Conservation (phyloP, 2,113 vertebrate species). For the Capreolus pygargus region DNA sequence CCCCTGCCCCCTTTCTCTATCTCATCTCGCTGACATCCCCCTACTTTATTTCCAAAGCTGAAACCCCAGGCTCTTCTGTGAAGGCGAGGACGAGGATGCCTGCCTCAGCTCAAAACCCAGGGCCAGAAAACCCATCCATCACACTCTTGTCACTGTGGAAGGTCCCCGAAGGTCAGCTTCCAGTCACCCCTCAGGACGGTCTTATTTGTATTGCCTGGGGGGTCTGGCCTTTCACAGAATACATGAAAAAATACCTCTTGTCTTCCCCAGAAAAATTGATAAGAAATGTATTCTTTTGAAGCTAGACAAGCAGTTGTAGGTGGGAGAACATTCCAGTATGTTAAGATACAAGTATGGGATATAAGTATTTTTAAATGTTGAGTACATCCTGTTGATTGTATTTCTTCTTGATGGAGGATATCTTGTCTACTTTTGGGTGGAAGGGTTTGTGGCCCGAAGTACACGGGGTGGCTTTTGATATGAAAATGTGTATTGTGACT, state of each 20-base stretch:
- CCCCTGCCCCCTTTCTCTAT: too few species aligned
- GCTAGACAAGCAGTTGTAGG: background rate
- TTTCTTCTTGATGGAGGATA: background rate
- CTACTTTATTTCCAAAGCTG: background rate
- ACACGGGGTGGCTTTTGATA: constrained; percentile 43
- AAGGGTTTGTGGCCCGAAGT: constrained; percentile 7
- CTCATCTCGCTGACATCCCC: background rate
- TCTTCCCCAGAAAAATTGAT: background rate
- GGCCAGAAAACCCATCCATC: constrained; percentile 11
- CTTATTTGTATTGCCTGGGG: background rate
- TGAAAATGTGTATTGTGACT: constrained; percentile 44
- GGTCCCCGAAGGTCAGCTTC: constrained; percentile 39
- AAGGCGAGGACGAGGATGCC: background rate
- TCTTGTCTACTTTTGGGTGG: background rate
- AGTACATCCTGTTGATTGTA: background rate
- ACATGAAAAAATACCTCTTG: background rate
- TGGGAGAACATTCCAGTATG: rapidly evolving
- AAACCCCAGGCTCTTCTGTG: background rate
- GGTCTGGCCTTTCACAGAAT: background rate
- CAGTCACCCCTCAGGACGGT: background rate
- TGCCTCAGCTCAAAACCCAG: background rate
- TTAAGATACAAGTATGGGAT: background rate
- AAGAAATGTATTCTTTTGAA: background rate
- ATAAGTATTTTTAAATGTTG: background rate
- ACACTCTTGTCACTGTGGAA: constrained; percentile 5